phyloP scores from a whole-genome alignment of 2,888 invertebrate genomes.

The Exocentrus adspersus region DNA sequence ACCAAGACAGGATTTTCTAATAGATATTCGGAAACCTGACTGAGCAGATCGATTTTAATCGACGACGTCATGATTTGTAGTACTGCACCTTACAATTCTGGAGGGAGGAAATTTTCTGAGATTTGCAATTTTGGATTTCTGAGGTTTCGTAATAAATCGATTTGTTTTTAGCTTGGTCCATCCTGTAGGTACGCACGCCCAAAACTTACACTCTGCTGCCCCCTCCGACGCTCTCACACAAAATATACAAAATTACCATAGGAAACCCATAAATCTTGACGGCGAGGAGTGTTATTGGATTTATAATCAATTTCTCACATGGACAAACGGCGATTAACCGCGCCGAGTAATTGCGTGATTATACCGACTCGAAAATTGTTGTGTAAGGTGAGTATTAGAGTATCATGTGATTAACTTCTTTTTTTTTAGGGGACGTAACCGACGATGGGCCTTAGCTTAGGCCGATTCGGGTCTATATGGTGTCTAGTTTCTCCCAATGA shows the following conservation, averaged over 20 bases:
- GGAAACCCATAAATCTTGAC: conserved; percentile 50
- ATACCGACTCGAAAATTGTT: conserved; percentile 31
- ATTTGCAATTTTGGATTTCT: too few species aligned
- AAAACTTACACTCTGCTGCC: conserved; percentile 35
- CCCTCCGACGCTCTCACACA: conserved; percentile 46
- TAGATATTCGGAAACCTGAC: too few species aligned
- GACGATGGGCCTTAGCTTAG: not conserved
- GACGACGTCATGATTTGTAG: too few species aligned
- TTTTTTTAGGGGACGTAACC: conserved; percentile 20
- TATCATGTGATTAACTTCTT: conserved; percentile 37
- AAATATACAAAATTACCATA: conserved; percentile 57
- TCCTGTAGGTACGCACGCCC: conserved; percentile 17
- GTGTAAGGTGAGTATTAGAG: conserved; percentile 37
- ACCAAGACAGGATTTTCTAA: too few species aligned
- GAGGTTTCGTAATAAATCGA: too few species aligned
- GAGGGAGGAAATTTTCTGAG: too few species aligned
- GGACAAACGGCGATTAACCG: conserved; percentile 46
- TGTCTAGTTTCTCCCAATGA: conserved; percentile 1
- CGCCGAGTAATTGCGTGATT: conserved; percentile 20
- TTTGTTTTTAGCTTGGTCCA: not conserved
- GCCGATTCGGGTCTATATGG: not conserved
- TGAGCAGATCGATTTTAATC: too few species aligned
- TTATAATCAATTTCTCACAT: conserved; percentile 60
- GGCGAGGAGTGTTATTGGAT: conserved; percentile 49
- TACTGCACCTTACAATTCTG: too few species aligned